Percentiles rank a stretch among this genome's conserved stretches.
These are phyloP conservation scores for Mesorhabditis spiculigera DNA, from an alignment of 2,888 invertebrate genomes.

Conservation along the genomic window DNA sequence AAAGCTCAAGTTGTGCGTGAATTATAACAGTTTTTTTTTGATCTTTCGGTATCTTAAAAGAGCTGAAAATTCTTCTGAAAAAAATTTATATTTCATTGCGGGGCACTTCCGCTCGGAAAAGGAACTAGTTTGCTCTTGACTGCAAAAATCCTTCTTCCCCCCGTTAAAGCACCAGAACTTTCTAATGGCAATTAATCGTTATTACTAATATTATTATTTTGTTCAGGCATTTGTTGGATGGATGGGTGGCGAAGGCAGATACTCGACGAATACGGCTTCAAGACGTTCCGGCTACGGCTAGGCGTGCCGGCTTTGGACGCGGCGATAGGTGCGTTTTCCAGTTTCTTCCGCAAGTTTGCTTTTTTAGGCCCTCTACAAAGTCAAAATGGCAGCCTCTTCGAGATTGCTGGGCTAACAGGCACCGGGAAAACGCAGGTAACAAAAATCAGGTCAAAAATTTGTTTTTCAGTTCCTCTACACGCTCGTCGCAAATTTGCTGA, in stretches of 20 bases:
- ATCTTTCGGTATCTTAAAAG: too few relatives aligned
- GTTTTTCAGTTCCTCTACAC: constrained; percentile 28
- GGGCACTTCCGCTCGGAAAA: too few relatives aligned
- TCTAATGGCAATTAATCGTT: too few relatives aligned
- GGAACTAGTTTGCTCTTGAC: too few relatives aligned
- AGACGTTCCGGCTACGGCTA: background rate
- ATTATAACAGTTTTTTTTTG: too few relatives aligned
- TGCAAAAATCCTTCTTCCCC: too few relatives aligned
- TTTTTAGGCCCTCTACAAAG: constrained; percentile 10
- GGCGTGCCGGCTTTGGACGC: background rate
- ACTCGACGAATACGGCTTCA: background rate
- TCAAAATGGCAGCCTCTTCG: constrained; percentile 18
- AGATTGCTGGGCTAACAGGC: constrained; percentile 25
- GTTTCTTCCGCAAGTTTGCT: constrained; percentile 14
- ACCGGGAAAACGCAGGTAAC: constrained; percentile 33
- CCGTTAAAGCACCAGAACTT: too few relatives aligned
- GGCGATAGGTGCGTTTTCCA: background rate
- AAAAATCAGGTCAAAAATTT: background rate
- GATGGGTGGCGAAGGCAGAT: background rate
- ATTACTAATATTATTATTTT: background rate
- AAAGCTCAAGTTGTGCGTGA: too few relatives aligned
- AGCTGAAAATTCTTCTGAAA: too few relatives aligned
- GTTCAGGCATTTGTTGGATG: background rate
- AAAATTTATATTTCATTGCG: too few relatives aligned
- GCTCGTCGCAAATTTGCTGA: constrained; percentile 21